Evolutionary conservation across 2,113 vertebrate genomes (phyloP), one percentile per base, ranked within the genome.

Genomic region (Lasiurus borealis): DNA sequence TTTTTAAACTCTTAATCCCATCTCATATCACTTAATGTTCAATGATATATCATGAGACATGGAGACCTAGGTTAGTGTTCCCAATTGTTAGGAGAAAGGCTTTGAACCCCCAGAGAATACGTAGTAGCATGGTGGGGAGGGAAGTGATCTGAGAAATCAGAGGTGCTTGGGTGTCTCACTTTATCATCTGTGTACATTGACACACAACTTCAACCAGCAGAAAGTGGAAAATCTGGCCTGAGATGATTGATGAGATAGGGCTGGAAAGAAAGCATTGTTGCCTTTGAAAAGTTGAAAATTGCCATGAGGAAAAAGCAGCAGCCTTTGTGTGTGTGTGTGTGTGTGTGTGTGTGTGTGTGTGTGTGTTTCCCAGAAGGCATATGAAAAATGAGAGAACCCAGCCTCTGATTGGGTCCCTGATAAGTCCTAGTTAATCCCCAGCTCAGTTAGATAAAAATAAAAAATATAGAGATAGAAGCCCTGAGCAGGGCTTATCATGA

Each of bases 141-240:
- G 2, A 31, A 31, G 29, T 3, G 19, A 7, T 5, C 40, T 9
- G 64, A 46, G 52, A 68, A 81, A 5, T 25, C 14, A 36, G 2
- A 36, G 18, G 69, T 14, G 2, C 9, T 0, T 0, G 15, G 25
- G 18, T 19, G 12, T 1, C 4, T 75, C 29, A 3, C 8, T 18
- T 64, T 25, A 12, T 44, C 29, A 11, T 36, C 85, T 25, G 19
- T 23, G 44, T 9, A 21, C 19, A 11, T 4, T 19, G 18, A 23
- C 3, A 13, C 7, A 1, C 0, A 5, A 2, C 7, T 18, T 88
- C 8, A 7, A 19, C 25, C 18, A 36, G 29, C 25, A 71, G 25
- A 48, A 34, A 62, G 0, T 62, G 66, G 83, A 48, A 40, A 13
- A 5, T 23, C 25, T 19, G 3, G 64, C 64, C 13, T 85, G 48